Percentiles rank a stretch among this genome's conserved stretches.
Conservation (phyloP, 2,888 invertebrate species). For the Brachyopa scutellaris region DNA sequence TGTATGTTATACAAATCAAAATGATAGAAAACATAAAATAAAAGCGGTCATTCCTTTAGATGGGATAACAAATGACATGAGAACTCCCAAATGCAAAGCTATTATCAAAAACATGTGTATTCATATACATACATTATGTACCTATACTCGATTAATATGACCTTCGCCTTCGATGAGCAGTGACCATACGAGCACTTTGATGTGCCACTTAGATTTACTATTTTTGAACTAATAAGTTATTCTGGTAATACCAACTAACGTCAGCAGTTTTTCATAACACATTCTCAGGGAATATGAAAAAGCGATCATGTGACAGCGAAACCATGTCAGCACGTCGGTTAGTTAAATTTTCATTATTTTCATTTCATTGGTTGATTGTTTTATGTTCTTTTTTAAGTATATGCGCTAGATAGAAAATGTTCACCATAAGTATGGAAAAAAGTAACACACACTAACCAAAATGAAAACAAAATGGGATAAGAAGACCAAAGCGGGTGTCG, state of each 20-base stretch:
- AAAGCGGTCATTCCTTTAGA: too few relatives aligned
- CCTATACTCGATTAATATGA: background rate
- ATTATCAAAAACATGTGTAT: too few relatives aligned
- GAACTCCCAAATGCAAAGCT: too few relatives aligned
- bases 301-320: background rate
- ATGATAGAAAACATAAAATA: too few relatives aligned
- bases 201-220: background rate
- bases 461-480: background rate
- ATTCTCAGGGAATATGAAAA: background rate
- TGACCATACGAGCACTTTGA: too few relatives aligned
- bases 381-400: background rate
- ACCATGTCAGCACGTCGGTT: background rate
- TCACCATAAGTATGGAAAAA: conserved; percentile 6
- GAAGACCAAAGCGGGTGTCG: background rate
- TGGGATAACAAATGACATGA: too few relatives aligned
- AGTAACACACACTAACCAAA: background rate
- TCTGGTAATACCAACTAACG: background rate
- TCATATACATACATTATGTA: too few relatives aligned
- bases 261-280: background rate
- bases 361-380: too few relatives aligned
- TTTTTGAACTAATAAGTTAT: background rate
- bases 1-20: too few relatives aligned
- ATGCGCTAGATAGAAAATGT: background rate
- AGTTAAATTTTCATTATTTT: conserved; percentile 1
- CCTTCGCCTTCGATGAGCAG: too few relatives aligned